These are phyloP conservation scores for Drosophila nigricruria DNA, from an alignment of 2,888 invertebrate genomes.

Conservation along the genomic window DNA sequence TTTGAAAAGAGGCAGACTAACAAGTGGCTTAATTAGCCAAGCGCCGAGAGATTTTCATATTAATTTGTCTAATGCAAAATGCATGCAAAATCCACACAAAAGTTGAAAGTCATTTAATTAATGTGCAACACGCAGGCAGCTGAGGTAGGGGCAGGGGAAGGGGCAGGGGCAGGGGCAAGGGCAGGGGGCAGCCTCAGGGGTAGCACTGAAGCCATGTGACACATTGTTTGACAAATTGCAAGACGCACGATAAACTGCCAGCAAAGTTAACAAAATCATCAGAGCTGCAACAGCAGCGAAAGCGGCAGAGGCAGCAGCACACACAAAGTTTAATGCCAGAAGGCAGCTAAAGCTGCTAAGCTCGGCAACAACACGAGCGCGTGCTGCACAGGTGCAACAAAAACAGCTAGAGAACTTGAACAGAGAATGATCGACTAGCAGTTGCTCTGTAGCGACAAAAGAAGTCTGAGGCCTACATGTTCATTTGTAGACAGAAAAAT, in stretches of 20 bases:
- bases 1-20: slow-evolving; percentile 34
- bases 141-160: not conserved
- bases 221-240: slow-evolving; percentile 81
- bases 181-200: not conserved
- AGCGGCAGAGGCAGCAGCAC: slow-evolving; percentile 12
- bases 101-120: slow-evolving; percentile 75
- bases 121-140: slow-evolving; percentile 14
- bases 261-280: slow-evolving; percentile 74
- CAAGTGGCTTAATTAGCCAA: slow-evolving; percentile 53
- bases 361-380: slow-evolving; percentile 30
- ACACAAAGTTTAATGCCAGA: slow-evolving; percentile 68
- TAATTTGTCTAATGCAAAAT: slow-evolving; percentile 71
- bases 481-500: too few relatives aligned
- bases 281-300: slow-evolving; percentile 49
- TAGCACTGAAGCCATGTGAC: slow-evolving; percentile 63
- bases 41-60: slow-evolving; percentile 65
- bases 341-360: slow-evolving; percentile 66
- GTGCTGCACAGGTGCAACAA: slow-evolving; percentile 30
- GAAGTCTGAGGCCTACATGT: not conserved
- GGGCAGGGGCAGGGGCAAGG: not conserved
- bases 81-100: slow-evolving; percentile 56
- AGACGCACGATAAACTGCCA: slow-evolving; percentile 62
- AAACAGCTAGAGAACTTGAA: not conserved
- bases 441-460: not conserved
- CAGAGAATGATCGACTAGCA: not conserved